Percentiles rank a stretch among this genome's conserved stretches.
These are phyloP conservation scores for Caranx melampygus DNA, from an alignment of 2,113 vertebrate genomes.

Conservation along the genomic window DNA sequence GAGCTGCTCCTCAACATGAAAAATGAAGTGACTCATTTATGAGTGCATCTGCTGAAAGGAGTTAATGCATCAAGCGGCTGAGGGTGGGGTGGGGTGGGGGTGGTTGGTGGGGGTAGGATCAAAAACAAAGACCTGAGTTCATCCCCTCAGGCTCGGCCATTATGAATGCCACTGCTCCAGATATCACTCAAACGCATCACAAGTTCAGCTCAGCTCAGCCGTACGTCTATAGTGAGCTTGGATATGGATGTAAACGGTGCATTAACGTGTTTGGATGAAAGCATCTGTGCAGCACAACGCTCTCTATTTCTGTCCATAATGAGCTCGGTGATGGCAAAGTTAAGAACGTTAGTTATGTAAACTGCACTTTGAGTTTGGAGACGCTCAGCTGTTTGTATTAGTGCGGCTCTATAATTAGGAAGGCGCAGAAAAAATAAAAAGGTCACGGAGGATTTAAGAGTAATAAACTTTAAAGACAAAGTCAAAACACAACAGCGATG, in stretches of 20 bases:
- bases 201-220: background rate
- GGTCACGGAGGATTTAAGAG: constrained; percentile 40
- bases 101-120: constrained; percentile 19
- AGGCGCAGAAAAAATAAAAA: constrained; percentile 23
- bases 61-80: constrained; percentile 74
- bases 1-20: constrained; percentile 43
- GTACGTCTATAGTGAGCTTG: constrained; percentile 1
- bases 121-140: constrained; percentile 67
- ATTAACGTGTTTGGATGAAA: constrained; percentile 62
- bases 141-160: constrained; percentile 25
- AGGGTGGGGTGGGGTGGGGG: background rate
- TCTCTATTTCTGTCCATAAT: constrained; percentile 53
- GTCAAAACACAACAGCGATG: background rate
- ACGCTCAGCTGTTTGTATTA: constrained; percentile 43
- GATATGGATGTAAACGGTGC: constrained; percentile 41
- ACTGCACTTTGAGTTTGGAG: constrained; percentile 48
- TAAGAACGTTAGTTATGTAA: constrained; percentile 51
- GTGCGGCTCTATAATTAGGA: constrained; percentile 49
- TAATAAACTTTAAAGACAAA: constrained; percentile 31
- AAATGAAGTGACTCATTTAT: constrained; percentile 65
- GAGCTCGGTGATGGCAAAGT: constrained; percentile 60
- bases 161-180: constrained; percentile 36
- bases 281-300: constrained; percentile 23
- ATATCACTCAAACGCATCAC: constrained; percentile 43
- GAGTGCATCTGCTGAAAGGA: constrained; percentile 65